Evolutionary conservation across 2,888 invertebrate species (phyloP).

Genomic region (Machimus atricapillus): DNA sequence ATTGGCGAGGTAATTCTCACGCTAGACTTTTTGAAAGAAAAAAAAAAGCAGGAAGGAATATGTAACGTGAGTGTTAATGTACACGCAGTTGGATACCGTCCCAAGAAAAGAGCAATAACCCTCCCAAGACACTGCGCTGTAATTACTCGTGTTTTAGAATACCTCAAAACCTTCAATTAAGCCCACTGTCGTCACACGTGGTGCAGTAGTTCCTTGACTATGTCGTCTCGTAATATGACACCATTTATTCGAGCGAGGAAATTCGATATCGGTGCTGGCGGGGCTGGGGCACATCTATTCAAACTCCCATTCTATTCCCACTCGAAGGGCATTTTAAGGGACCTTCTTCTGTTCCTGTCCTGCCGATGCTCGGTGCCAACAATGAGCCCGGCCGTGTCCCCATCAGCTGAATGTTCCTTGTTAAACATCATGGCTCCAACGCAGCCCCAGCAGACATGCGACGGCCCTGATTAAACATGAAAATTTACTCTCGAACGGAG

Average conservation of each 20-base stretch:
- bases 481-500: slow-evolving; percentile 10
- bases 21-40: not conserved
- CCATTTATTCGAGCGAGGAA: slow-evolving; percentile 2
- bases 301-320: slow-evolving; percentile 2
- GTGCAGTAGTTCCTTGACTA: not conserved
- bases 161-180: not conserved
- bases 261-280: not conserved
- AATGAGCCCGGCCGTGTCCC: not conserved
- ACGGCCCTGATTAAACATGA: not conserved
- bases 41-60: not conserved
- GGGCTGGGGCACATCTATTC: not conserved
- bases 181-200: not conserved
- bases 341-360: not conserved
- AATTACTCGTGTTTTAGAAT: not conserved
- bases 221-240: not conserved
- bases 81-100: not conserved
- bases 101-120: not conserved
- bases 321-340: not conserved
- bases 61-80: not conserved
- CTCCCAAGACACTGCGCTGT: not conserved
- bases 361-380: not conserved
- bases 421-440: slow-evolving; percentile 10
- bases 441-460: not conserved
- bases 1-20: not conserved
- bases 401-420: slow-evolving; percentile 1